Conservation (phyloP, 2,797 vertebrate genomes). For the Halcyon smyrnensis region DNA sequence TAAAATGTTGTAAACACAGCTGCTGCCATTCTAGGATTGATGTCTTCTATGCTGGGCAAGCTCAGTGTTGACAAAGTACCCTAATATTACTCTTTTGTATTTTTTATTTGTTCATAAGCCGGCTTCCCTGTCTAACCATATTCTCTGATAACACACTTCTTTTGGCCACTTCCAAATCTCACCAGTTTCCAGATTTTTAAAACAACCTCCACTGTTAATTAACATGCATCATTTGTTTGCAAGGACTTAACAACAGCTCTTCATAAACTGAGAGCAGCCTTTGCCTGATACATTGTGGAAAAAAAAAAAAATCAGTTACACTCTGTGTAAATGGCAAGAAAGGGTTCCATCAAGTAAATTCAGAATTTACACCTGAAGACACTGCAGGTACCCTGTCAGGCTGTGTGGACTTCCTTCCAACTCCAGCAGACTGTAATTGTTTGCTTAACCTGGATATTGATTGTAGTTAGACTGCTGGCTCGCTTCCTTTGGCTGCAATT, state of each 20-base stretch:
- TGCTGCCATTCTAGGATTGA: not conserved
- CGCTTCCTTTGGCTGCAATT: not conserved
- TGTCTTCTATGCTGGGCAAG: not conserved
- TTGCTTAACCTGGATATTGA: constrained; percentile 62
- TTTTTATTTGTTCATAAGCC: not conserved
- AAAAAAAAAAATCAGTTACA: not conserved
- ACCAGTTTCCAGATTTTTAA: not conserved
- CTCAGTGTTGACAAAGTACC: not conserved
- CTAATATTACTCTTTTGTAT: not conserved
- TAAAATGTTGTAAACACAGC: not conserved
- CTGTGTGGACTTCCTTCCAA: constrained; percentile 3
- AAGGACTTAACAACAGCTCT: not conserved
- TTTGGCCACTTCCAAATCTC: not conserved
- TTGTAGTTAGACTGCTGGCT: constrained; percentile 27
- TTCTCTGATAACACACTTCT: not conserved
- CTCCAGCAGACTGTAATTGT: constrained; percentile 26
- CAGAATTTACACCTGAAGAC: not conserved
- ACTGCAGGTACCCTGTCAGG: constrained; percentile 2
- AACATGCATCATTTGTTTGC: not conserved
- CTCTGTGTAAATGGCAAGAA: not conserved
- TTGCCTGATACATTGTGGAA: not conserved
- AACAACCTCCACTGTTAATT: not conserved
- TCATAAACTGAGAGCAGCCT: not conserved
- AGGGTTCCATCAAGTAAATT: not conserved
- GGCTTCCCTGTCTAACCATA: not conserved